phyloP scores from a whole-genome alignment of 2,113 vertebrate species.

The Mormyrus lacerda region DNA sequence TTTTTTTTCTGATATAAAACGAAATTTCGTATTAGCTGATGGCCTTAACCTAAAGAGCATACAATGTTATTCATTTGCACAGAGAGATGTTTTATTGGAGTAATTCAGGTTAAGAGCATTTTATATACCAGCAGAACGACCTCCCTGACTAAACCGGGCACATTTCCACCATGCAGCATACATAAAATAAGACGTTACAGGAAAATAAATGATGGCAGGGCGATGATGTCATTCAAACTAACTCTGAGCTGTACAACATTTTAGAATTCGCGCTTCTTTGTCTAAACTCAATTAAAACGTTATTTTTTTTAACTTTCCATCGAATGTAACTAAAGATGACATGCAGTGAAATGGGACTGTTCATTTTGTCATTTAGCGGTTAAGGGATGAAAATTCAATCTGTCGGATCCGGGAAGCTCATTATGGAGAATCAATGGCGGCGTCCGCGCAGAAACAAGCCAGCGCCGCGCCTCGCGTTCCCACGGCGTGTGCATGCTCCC shows the following conservation, averaged over 20 bases:
- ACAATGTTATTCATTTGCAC: neutral
- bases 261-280: neutral
- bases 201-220: neutral
- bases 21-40: neutral
- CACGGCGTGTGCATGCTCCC: neutral
- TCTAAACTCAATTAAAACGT: neutral
- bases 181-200: neutral
- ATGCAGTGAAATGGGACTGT: slow-evolving; percentile 39
- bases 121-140: neutral
- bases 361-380: slow-evolving; percentile 52
- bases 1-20: neutral
- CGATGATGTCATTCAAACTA: neutral
- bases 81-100: neutral
- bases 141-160: neutral
- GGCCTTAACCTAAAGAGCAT: neutral
- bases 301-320: neutral
- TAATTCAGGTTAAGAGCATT: neutral
- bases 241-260: neutral
- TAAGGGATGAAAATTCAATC: slow-evolving; percentile 49
- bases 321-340: slow-evolving; percentile 34
- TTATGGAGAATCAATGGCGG: slow-evolving; percentile 40
- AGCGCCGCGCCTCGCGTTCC: slow-evolving; percentile 25
- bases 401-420: slow-evolving; percentile 44
- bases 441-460: slow-evolving; percentile 46
- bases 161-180: neutral